Percentiles rank a stretch among this genome's conserved stretches.
These are phyloP conservation scores for Prionailurus viverrinus DNA, from an alignment of 2,113 vertebrate species.

Conservation along the genomic window DNA sequence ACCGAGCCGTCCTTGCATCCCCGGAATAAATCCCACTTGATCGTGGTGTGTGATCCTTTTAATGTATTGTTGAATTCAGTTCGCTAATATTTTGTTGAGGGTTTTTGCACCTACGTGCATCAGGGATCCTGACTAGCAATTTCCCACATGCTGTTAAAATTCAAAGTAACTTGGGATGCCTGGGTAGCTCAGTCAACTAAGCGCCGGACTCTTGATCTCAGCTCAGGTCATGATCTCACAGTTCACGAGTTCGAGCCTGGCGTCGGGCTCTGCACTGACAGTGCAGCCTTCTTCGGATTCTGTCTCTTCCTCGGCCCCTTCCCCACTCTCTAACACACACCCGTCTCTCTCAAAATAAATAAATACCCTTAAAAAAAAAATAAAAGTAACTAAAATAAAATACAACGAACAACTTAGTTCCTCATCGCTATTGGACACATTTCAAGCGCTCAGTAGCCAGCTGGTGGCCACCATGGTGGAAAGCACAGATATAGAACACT, in stretches of 20 bases:
- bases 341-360: too few species aligned
- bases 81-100: not conserved
- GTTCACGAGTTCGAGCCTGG: too few species aligned
- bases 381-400: not conserved
- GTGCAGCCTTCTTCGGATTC: too few species aligned
- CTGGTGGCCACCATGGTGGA: not conserved
- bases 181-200: too few species aligned
- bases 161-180: not conserved
- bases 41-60: not conserved
- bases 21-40: not conserved
- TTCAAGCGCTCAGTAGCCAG: not conserved
- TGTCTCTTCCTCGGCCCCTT: too few species aligned
- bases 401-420: not conserved
- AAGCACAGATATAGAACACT: not conserved
- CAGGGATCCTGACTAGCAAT: not conserved
- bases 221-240: too few species aligned
- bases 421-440: not conserved
- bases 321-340: too few species aligned
- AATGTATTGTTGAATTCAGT: not conserved
- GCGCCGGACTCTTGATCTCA: too few species aligned
- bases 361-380: not conserved
- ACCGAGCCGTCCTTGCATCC: not conserved
- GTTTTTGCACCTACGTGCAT: not conserved
- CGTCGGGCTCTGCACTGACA: too few species aligned
- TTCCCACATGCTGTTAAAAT: not conserved